phyloP scores from a whole-genome alignment of 2,113 vertebrate genomes.

The Cynocephalus volans region DNA sequence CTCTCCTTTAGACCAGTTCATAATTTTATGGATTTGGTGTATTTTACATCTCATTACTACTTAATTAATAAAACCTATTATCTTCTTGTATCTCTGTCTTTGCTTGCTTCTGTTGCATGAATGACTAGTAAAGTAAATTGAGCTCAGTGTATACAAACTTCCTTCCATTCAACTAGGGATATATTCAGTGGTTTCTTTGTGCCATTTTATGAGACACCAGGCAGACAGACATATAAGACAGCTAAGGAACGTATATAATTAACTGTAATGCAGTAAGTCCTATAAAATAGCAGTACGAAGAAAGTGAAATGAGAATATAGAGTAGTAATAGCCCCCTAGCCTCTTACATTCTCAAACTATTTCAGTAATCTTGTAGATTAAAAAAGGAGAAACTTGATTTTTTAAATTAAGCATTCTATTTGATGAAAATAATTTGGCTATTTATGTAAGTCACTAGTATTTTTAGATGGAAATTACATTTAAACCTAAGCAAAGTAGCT shows the following conservation, averaged over 20 bases:
- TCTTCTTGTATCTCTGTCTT: not conserved
- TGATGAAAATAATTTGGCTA: conserved; percentile 14
- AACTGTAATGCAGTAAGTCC: not conserved
- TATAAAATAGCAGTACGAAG: not conserved
- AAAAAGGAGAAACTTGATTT: conserved; percentile 24
- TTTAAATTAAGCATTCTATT: conserved; percentile 18
- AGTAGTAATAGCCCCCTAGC: not conserved
- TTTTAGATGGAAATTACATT: conserved; percentile 43
- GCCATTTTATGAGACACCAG: not conserved
- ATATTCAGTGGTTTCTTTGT: not conserved
- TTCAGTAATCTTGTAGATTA: not conserved
- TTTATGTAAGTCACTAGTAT: not conserved
- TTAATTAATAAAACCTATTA: conserved; percentile 22
- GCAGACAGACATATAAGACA: not conserved
- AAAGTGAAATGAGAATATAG: not conserved
- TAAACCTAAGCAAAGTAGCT: not conserved
- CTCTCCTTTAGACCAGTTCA: not conserved
- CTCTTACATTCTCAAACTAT: not conserved
- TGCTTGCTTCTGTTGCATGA: not conserved
- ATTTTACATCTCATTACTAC: not conserved
- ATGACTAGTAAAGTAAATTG: not conserved
- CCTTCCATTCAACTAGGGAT: not conserved
- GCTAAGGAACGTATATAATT: not conserved
- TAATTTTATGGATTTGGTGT: not conserved
- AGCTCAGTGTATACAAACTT: not conserved